A percentile compares a stretch with the other conserved stretches of the same genome.
phyloP scores from a whole-genome alignment of 2,113 vertebrate genomes.

The Neotoma lepida region DNA sequence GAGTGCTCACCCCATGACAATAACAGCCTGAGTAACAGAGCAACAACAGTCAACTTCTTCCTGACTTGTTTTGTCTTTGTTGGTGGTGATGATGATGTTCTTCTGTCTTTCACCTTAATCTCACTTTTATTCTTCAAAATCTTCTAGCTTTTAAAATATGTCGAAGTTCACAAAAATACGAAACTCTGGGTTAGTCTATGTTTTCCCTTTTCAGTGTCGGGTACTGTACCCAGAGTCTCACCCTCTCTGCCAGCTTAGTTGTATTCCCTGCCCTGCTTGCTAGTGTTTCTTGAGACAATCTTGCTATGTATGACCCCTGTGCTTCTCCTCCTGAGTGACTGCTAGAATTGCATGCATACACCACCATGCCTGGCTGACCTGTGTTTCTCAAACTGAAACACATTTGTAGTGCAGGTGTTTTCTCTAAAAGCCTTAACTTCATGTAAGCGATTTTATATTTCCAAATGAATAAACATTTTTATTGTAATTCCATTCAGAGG shows the following conservation, averaged over 20 bases:
- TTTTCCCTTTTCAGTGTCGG: neutral
- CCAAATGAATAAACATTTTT: neutral
- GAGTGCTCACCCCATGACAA: neutral
- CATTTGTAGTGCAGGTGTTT: neutral
- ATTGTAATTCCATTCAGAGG: constrained; percentile 26
- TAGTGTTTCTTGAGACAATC: neutral
- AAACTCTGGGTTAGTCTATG: neutral
- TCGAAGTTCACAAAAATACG: neutral
- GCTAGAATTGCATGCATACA: neutral
- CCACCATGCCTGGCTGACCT: neutral
- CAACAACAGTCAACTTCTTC: neutral
- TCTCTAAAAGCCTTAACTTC: neutral
- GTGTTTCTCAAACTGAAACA: constrained; percentile 31
- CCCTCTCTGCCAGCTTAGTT: neutral
- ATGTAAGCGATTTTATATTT: constrained; percentile 23
- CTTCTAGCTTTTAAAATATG: constrained; percentile 30
- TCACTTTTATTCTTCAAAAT: neutral
- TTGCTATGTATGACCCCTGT: neutral
- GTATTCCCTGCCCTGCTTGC: neutral
- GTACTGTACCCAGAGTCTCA: neutral
- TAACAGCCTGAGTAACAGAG: neutral
- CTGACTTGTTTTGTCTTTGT: neutral
- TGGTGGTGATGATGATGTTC: neutral
- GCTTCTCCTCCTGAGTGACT: neutral
- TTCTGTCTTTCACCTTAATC: constrained; percentile 28